A percentile compares a stretch with the other conserved stretches of the same genome.
Evolutionary conservation across 2,888 invertebrate species (phyloP).

Genomic region (Ommatoiulus sabulosus): DNA sequence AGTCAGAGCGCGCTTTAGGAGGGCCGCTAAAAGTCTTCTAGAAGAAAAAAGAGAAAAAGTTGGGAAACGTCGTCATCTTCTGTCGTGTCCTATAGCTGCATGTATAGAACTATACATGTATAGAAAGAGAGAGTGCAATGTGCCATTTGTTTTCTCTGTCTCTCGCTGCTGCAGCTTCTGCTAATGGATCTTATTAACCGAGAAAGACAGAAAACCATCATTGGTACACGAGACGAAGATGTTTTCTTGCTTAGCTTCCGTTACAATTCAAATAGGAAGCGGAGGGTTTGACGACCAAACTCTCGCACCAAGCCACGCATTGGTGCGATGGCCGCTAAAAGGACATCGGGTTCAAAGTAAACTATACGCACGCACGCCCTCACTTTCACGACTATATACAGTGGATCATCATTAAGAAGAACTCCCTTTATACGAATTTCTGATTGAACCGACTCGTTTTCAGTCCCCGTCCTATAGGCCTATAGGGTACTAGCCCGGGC

Average conservation of each 20-base stretch:
- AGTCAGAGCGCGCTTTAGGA: background rate
- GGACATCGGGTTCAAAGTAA: background rate
- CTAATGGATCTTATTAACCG: constrained; percentile 49
- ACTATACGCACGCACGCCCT: background rate
- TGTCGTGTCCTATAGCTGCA: background rate
- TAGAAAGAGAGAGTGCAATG: background rate
- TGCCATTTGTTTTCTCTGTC: constrained; percentile 38
- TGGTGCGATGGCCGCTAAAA: background rate
- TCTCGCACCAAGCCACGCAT: background rate
- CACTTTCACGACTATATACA: no score
- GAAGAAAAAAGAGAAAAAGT: no score
- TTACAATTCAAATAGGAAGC: constrained; percentile 49
- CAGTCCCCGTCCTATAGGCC: no score
- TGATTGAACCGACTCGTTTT: no score
- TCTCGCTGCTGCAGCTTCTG: background rate
- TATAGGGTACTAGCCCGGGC: no score
- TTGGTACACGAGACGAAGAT: constrained; percentile 38
- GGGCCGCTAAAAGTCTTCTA: background rate
- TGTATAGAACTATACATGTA: background rate
- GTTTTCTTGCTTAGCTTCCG: constrained; percentile 49
- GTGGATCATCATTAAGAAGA: no score
- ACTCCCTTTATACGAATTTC: no score
- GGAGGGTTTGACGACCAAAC: background rate
- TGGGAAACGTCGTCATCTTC: background rate
- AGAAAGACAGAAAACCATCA: constrained; percentile 51